phyloP scores from a whole-genome alignment of 2,888 invertebrate species.

The Galerucella nymphaeae region DNA sequence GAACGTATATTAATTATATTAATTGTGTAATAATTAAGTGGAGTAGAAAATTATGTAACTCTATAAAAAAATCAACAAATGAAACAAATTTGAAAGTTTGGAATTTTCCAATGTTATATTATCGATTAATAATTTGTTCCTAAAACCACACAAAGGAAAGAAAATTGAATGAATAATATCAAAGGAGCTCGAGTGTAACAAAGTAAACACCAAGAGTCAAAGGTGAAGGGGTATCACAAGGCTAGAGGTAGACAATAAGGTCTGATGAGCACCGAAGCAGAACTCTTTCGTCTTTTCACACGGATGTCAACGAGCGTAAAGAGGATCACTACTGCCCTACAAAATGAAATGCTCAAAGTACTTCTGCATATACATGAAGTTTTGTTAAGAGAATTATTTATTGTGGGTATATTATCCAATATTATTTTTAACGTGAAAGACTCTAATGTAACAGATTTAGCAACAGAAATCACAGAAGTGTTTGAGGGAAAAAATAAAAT shows the following conservation, averaged over 20 bases:
- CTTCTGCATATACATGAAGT: too few species aligned
- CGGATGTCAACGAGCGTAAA: constrained; percentile 54
- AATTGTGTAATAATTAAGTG: constrained; percentile 18
- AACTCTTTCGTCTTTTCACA: constrained; percentile 54
- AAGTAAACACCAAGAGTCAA: constrained; percentile 42
- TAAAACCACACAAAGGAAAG: constrained; percentile 26
- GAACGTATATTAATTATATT: neutral
- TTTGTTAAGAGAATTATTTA: too few species aligned
- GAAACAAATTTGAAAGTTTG: neutral
- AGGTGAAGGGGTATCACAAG: constrained; percentile 54
- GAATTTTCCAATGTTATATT: neutral
- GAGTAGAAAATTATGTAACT: too few species aligned
- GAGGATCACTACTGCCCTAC: constrained; percentile 55
- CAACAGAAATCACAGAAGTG: too few species aligned
- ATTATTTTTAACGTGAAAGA: too few species aligned
- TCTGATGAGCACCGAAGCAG: constrained; percentile 58
- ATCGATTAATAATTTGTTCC: constrained; percentile 12
- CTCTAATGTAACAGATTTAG: too few species aligned
- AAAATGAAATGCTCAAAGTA: too few species aligned
- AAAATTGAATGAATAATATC: constrained; percentile 22
- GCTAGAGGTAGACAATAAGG: constrained; percentile 56
- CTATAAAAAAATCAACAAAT: too few species aligned
- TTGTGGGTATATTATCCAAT: too few species aligned
- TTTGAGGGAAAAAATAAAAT: too few species aligned
- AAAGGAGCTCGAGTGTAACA: constrained; percentile 36